These are phyloP conservation scores for Eunapius fragilis DNA, from an alignment of 37 sponge, comb jelly and placozoan species.

Conservation along the genomic window DNA sequence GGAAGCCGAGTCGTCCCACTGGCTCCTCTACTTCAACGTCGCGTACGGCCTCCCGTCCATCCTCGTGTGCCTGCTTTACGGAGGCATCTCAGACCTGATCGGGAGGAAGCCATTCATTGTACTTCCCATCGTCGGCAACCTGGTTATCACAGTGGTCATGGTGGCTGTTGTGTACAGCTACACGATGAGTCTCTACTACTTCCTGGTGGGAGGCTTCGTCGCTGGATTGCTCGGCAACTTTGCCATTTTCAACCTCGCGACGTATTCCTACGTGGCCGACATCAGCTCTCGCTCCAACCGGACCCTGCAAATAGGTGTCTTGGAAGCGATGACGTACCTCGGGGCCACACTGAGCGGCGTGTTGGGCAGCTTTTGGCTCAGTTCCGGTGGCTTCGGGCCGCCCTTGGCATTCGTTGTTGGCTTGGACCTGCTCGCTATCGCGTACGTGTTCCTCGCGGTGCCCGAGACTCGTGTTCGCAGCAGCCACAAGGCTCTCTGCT, in stretches of 20 bases:
- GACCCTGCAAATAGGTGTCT: slow-evolving; percentile 65
- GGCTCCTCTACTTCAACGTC: slow-evolving; percentile 77
- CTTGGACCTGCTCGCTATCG: slow-evolving; percentile 20
- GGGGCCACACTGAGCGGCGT: slow-evolving; percentile 66
- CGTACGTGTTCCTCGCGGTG: slow-evolving; percentile 43
- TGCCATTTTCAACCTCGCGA: slow-evolving; percentile 63
- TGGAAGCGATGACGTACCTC: slow-evolving; percentile 84
- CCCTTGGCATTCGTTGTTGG: slow-evolving; percentile 52
- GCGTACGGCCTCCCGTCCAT: slow-evolving; percentile 62
- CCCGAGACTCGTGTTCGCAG: slow-evolving; percentile 51
- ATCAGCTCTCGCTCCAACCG: slow-evolving; percentile 37
- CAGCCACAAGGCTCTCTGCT: neutral
- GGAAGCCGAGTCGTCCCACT: slow-evolving; percentile 63
- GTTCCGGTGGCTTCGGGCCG: slow-evolving; percentile 28
- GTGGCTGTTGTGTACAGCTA: slow-evolving; percentile 25
- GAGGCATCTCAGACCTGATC: slow-evolving; percentile 60
- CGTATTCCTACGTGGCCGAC: slow-evolving; percentile 76
- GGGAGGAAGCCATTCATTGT: slow-evolving; percentile 73
- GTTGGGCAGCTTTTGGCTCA: slow-evolving; percentile 70
- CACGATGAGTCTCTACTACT: slow-evolving; percentile 14
- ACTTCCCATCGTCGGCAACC: slow-evolving; percentile 57
- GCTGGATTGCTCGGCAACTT: slow-evolving; percentile 65
- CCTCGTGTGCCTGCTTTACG: slow-evolving; percentile 54
- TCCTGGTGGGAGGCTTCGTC: slow-evolving; percentile 45
- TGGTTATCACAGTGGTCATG: slow-evolving; percentile 43